Base-by-base conservation (phyloP, 1,140 invertebrate species). In the Teleogryllus occipitalis region DNA sequence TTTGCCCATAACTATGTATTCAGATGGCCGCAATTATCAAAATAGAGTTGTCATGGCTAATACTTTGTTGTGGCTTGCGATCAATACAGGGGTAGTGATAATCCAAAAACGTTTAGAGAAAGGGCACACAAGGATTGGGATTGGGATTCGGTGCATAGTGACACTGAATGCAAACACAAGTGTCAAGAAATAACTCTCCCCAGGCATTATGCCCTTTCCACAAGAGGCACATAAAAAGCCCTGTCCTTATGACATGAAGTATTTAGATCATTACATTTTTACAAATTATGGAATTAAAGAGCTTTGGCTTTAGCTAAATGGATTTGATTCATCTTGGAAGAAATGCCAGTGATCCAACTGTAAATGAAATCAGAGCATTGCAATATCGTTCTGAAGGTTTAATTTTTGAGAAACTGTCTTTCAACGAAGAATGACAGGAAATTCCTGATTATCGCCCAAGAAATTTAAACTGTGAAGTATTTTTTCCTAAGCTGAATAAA, bases 71-170 rank as follows among this genome's bases (percentile, higher is more conserved):
- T 6, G 6, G n/a, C 65, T 72, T 14, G 65, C 65, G n/a, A 72
- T 72, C 65, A 72, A 72, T 72, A 72, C 65, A n/a, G n/a, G 14
- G n/a, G 65, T 72, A 72, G 65, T 72, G 65, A 72, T 72, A 72
- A 1, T 6, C 65, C 65, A 72, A 72, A 72, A 72, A 15, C 6
- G 6, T 72, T 72, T 72, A n/a, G 65, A 72, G n/a, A 72, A 72
- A 72, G 65, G 1, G n/a, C 65, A 72, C n/a, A 72, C 65, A 14
- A 14, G 6, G 65, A 72, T 3, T 5, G 27, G 65, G 65, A 72
- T 15, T 72, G 65, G 14, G 65, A 72, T 15, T 72, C 65, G 65
- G 65, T 72, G 14, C 65, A 72, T n/a, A 72, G n/a, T n/a, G 65
- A 14, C 65, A 72, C 1, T 72, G 65, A 72, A 72, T 72, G 65